Evolutionary conservation across 2,113 vertebrate species (phyloP).

Genomic region (Heliornis fulica): DNA sequence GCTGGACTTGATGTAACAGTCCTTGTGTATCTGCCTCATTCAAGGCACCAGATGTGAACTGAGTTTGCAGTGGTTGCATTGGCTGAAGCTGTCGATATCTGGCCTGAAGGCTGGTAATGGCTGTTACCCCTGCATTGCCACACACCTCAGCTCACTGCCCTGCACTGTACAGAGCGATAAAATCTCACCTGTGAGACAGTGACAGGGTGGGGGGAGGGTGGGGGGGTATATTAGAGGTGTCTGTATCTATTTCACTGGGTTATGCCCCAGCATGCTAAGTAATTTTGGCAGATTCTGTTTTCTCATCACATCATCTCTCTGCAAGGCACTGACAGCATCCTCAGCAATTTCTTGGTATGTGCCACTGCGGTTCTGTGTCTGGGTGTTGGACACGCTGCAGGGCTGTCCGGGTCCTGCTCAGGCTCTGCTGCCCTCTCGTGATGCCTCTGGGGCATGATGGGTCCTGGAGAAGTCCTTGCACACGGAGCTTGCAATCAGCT

Average conservation of each 20-base stretch:
- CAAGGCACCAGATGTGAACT: background rate
- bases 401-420: background rate
- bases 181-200: background rate
- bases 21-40: background rate
- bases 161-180: rapidly evolving
- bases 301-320: background rate
- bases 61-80: background rate
- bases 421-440: conserved; percentile 60
- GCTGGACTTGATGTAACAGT: rapidly evolving
- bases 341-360: rapidly evolving
- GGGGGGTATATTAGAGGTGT: background rate
- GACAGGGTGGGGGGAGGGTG: too few relatives aligned
- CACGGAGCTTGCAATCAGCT: background rate
- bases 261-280: rapidly evolving
- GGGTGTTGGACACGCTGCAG: background rate
- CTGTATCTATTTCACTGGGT: background rate
- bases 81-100: background rate
- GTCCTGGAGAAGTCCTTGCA: background rate
- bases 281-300: background rate
- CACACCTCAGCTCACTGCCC: background rate
- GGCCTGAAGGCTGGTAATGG: background rate
- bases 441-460: background rate
- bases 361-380: rapidly evolving
- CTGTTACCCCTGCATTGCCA: background rate
- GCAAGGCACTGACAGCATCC: background rate